Base-by-base conservation (phyloP, 2,113 vertebrate species). In the Brachypteracias leptosomus region DNA sequence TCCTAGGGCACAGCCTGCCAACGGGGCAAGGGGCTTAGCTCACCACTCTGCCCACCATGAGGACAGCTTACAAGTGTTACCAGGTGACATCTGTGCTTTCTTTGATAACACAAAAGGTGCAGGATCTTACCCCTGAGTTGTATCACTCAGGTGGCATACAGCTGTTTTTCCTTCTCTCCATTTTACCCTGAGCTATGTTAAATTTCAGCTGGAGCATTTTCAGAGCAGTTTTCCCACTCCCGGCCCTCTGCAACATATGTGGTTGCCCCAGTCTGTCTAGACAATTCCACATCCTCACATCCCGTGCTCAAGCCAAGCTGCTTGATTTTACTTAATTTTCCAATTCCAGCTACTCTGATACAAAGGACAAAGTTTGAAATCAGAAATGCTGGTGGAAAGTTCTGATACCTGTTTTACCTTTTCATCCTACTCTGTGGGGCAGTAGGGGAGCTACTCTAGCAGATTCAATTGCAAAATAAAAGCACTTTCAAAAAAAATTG, bases 41-140 rank as follows among this genome's bases (percentile, higher is more conserved):
- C 24, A 28, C 0, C 0, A 10, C 7, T 77, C 57, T 79, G 47
- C 58, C 42, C 58, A 31, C 29, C 4, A 0, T 25, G 38, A 49
- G 6, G 3, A 36, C 51, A 62, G 15, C 31, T 73, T 38, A 33
- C 4, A 7, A 57, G 19, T n/a, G 4, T 36, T 58, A 51, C 25
- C 6, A 12, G 10, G 13, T 67, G 14, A 49, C 5, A 8, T 26
- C 55, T 57, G 2, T 3, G 3, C 86, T 61, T 62, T 82, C 46
- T 42, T 31, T 12, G 20, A 7, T 47, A 35, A 46, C 21, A 36
- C n/a, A 82, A 18, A 67, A 79, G 21, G 22, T 36, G 35, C 29
- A 57, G 35, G 36, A 63, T 75, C 5, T 36, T 38, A 62, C 16
- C 8, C 18, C 16, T 21, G 19, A 38, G 65, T 44, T 90, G 29